Evolutionary conservation across 2,888 invertebrate species (phyloP).

Genomic region (Pseudolycoriella hygida): DNA sequence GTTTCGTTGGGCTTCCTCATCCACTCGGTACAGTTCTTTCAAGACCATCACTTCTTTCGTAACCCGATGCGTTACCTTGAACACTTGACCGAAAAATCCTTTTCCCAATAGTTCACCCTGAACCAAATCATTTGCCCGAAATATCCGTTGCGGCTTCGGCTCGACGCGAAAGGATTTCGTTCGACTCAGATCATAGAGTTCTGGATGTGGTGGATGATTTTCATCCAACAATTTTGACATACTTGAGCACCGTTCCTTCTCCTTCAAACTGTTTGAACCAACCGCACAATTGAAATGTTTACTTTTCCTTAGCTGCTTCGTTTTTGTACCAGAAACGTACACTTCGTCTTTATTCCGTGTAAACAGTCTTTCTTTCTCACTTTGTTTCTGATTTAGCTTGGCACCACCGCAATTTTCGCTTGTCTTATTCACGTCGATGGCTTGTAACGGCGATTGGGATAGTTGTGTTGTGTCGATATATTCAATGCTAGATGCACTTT

Average conservation of each 20-base stretch:
- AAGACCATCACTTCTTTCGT: slow-evolving; percentile 91
- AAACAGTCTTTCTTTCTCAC: slow-evolving; percentile 27
- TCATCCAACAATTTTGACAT: slow-evolving; percentile 70
- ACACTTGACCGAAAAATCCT: slow-evolving; percentile 89
- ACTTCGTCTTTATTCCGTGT: slow-evolving; percentile 29
- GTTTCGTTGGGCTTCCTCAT: slow-evolving; percentile 86
- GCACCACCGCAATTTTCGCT: not conserved
- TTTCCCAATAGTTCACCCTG: slow-evolving; percentile 78
- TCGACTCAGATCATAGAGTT: slow-evolving; percentile 54
- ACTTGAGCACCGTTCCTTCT: slow-evolving; percentile 70
- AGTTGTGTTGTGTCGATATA: slow-evolving; percentile 1
- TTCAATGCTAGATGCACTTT: slow-evolving; percentile 13
- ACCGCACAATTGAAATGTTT: slow-evolving; percentile 28
- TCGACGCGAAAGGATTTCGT: slow-evolving; percentile 67
- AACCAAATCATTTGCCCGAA: slow-evolving; percentile 78
- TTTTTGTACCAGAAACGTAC: slow-evolving; percentile 39
- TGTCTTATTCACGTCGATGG: slow-evolving; percentile 14
- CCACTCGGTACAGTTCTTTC: slow-evolving; percentile 81
- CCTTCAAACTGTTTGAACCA: slow-evolving; percentile 30
- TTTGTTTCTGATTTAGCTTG: not conserved
- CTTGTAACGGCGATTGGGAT: not conserved
- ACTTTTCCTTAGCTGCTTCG: slow-evolving; percentile 38
- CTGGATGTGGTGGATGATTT: slow-evolving; percentile 29
- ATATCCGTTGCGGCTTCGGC: slow-evolving; percentile 50
- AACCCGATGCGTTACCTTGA: slow-evolving; percentile 76